A percentile compares a stretch with the other conserved stretches of the same genome.
Conservation (phyloP, 1,140 invertebrate genomes). For the Neotoxoptera formosana region DNA sequence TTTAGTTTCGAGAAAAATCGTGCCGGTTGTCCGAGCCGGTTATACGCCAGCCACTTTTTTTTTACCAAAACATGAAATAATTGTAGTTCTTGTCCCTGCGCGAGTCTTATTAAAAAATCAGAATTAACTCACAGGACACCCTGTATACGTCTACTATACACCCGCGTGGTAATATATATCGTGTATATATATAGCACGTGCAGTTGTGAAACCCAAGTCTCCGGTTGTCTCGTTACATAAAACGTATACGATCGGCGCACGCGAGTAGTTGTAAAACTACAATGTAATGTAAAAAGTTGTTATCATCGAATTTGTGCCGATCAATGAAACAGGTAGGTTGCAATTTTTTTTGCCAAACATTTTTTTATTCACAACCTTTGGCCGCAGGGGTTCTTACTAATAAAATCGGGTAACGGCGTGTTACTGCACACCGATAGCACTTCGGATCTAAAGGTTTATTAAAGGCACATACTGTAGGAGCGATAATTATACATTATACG, state of each 20-base stretch:
- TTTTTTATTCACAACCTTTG: background rate
- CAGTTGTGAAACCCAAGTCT: background rate
- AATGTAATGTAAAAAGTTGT: background rate
- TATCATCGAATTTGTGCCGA: background rate
- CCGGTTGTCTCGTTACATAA: background rate
- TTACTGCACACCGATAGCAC: background rate
- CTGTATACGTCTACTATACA: too few relatives aligned
- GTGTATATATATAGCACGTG: background rate
- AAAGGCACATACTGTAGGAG: too few relatives aligned
- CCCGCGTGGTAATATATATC: background rate
- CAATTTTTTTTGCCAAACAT: background rate
- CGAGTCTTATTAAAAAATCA: too few relatives aligned
- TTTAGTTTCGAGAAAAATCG: too few relatives aligned
- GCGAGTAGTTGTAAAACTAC: background rate
- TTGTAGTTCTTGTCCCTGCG: too few relatives aligned
- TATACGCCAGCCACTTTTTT: too few relatives aligned
- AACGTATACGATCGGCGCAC: background rate
- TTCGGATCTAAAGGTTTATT: background rate
- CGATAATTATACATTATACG: too few relatives aligned
- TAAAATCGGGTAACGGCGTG: background rate
- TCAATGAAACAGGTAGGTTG: background rate
- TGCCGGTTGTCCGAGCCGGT: too few relatives aligned
- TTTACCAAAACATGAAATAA: too few relatives aligned
- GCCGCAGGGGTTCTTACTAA: background rate
- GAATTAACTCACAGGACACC: too few relatives aligned